Evolutionary conservation across 2,888 invertebrate genomes (phyloP).

Genomic region (Bombyx huttoni): DNA sequence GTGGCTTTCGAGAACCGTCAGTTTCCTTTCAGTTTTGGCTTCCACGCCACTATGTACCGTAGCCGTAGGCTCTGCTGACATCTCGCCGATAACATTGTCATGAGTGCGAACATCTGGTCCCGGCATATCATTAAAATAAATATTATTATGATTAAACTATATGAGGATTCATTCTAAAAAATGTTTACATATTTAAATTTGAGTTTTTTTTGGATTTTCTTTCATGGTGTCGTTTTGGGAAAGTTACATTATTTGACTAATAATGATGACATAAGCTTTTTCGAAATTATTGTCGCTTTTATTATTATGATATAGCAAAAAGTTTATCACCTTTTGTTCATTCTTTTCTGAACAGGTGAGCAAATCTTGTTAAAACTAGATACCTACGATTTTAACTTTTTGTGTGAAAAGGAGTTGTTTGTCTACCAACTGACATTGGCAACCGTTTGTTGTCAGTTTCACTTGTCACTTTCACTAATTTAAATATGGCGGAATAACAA

Average conservation of each 20-base stretch:
- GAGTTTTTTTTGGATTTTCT: conserved; percentile 32
- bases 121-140: conserved; percentile 64
- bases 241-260: conserved; percentile 8
- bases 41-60: conserved; percentile 56
- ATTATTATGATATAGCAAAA: not conserved
- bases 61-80: conserved; percentile 60
- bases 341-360: no score
- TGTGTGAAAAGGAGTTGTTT: no score
- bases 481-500: conserved; percentile 2
- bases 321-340: not conserved
- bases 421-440: no score
- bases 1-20: conserved; percentile 83
- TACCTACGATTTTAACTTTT: no score
- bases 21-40: conserved; percentile 53
- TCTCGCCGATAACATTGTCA: conserved; percentile 64
- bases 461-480: not conserved
- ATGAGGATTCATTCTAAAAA: conserved; percentile 56
- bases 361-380: no score
- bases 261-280: conserved; percentile 7
- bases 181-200: conserved; percentile 45
- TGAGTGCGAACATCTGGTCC: conserved; percentile 65
- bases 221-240: conserved; percentile 54
- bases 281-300: not conserved
- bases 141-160: conserved; percentile 34
- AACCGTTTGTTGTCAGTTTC: not conserved